These are phyloP conservation scores for Callimorpha dominula DNA, from an alignment of 2,888 invertebrate genomes.

Conservation along the genomic window DNA sequence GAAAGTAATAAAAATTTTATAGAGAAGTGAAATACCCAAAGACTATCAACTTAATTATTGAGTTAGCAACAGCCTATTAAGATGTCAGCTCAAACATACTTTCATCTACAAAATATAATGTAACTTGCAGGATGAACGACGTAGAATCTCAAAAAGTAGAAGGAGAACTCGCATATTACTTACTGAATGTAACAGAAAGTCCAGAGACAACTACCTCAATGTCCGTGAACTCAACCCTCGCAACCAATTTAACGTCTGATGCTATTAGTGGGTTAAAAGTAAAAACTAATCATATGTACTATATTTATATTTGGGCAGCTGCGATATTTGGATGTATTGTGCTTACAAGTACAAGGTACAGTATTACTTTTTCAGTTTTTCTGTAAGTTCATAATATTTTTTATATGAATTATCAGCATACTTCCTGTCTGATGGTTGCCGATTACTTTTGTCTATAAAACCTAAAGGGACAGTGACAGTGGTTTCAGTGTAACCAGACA, in stretches of 20 bases:
- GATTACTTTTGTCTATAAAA: background rate
- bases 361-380: constrained; percentile 2
- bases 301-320: constrained; percentile 86
- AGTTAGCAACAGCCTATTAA: background rate
- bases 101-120: background rate
- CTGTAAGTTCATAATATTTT: too few relatives aligned
- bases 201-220: background rate
- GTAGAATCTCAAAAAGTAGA: constrained; percentile 60
- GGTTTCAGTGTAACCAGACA: too few relatives aligned
- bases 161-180: background rate
- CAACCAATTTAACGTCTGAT: constrained; percentile 11
- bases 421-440: too few relatives aligned
- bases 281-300: constrained; percentile 64
- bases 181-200: constrained; percentile 15
- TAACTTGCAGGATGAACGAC: constrained; percentile 77
- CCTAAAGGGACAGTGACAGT: background rate
- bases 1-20: too few relatives aligned
- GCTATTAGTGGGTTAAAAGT: constrained; percentile 40
- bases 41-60: background rate
- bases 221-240: background rate
- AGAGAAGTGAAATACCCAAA: too few relatives aligned
- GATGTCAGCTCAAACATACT: background rate
- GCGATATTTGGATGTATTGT: constrained; percentile 87
- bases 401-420: too few relatives aligned
- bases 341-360: constrained; percentile 84